phyloP scores from a whole-genome alignment of 2,113 vertebrate species.

The Tragelaphus imberbis region DNA sequence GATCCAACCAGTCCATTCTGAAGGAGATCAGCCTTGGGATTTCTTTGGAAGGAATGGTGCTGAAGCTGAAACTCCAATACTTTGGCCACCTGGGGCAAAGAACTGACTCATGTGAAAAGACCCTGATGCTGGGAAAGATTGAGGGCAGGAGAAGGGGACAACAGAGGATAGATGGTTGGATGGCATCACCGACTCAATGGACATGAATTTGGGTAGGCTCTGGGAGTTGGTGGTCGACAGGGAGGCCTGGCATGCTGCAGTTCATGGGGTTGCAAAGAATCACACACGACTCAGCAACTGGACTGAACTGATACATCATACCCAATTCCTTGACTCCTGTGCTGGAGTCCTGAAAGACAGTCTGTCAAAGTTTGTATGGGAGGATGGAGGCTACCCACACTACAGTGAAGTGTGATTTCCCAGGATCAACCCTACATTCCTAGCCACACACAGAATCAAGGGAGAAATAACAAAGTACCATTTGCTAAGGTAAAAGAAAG shows the following conservation, averaged over 20 bases:
- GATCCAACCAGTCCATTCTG: background rate
- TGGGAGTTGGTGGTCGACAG: background rate
- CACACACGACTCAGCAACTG: fast-evolving
- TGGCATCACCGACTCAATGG: background rate
- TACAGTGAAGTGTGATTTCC: background rate
- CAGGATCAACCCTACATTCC: background rate
- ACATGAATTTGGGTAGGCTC: background rate
- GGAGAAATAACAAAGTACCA: background rate
- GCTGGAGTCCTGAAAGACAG: background rate
- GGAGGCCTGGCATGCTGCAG: background rate
- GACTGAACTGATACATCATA: background rate
- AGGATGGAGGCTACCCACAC: fast-evolving
- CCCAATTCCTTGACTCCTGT: background rate
- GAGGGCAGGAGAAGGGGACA: background rate
- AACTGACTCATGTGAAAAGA: background rate
- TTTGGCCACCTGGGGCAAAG: background rate
- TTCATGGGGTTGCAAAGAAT: background rate
- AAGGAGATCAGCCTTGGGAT: background rate
- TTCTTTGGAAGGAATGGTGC: background rate
- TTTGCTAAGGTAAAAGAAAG: background rate
- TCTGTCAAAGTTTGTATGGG: background rate
- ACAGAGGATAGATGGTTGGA: background rate
- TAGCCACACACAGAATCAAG: background rate
- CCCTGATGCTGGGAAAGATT: background rate
- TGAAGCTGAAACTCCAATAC: background rate